These are phyloP conservation scores for Drosophila multiciliata DNA, from an alignment of 2,888 invertebrate genomes.

Conservation along the genomic window DNA sequence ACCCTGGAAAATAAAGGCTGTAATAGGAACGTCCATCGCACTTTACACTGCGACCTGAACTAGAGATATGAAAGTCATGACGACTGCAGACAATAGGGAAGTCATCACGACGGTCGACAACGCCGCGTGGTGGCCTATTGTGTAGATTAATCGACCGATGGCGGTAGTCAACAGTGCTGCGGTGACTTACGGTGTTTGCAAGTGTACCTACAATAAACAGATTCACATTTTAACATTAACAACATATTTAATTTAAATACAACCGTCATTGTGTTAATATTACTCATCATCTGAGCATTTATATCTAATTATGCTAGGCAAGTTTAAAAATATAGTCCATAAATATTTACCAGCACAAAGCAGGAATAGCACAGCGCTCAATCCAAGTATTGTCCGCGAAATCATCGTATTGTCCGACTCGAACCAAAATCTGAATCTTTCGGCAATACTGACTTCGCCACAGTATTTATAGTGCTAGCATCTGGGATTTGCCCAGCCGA, in stretches of 20 bases:
- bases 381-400: slow-evolving; percentile 25
- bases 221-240: neutral
- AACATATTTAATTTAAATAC: neutral
- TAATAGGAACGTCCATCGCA: too few relatives aligned
- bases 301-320: neutral
- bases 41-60: too few relatives aligned
- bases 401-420: slow-evolving; percentile 29
- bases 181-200: too few relatives aligned
- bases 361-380: slow-evolving; percentile 30
- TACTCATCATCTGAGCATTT: neutral
- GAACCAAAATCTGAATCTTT: slow-evolving; percentile 19
- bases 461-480: slow-evolving; percentile 49
- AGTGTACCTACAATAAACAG: slow-evolving; percentile 28
- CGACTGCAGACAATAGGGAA: too few relatives aligned
- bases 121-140: too few relatives aligned
- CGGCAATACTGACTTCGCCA: neutral
- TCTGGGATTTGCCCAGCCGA: slow-evolving; percentile 86
- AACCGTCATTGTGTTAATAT: neutral
- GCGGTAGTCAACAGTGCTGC: too few relatives aligned
- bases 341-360: slow-evolving; percentile 35
- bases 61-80: too few relatives aligned
- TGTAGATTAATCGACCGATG: too few relatives aligned
- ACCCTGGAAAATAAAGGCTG: too few relatives aligned
- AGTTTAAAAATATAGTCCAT: neutral
- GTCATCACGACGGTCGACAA: too few relatives aligned